Base-by-base conservation (phyloP, 64 coral and sea anemone species). In the Montipora efflorescens region DNA sequence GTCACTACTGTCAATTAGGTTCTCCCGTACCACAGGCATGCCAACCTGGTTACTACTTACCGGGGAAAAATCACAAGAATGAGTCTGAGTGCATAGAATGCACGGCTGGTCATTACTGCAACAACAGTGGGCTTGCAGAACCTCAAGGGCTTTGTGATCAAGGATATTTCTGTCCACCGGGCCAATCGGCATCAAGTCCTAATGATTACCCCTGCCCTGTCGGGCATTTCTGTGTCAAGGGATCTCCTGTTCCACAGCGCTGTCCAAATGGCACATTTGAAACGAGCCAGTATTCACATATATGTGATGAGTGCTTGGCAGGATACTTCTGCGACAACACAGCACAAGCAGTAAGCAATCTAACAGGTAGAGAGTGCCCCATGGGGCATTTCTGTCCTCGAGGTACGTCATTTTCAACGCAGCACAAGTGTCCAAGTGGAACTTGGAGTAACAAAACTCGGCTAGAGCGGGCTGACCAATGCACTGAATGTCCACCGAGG, bases 321-420 rank as follows among this genome's bases (percentile, higher is more conserved):
- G 98, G 95, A 11, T 99, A 99, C 74, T 99, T 92, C 74, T 99
- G 98, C 46, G 98, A 99, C 79, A 99, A 96, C 47, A 96, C 98
- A 19, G 74, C 62, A 55, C 49, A 47, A 44, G 77, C 92, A 5
- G 87, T 96, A 0, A 85, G 72, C 71, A 80, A 70, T 59, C 68
- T 94, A 13, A 46, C 67, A 11, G 92, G 92, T 7, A 79, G 89
- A 44, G 95, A 90, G 48, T 99, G 98, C 8, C 98, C 98, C 14
- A 78, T 57, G 18, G 98, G 98, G 3, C 98, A 99, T 48, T 99
- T 92, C 44, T 99, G 98, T 78, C 92, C 87, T 5, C 11, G 21
- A 22, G 95, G 95, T 25, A 99, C 98, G 10, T 94, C 93, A 48
- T 99, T 96, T 92, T 59, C 98, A 21, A 99, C 95, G 1, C 92